Percentiles rank a stretch among this genome's conserved stretches.
These are phyloP conservation scores for Psammodynastes pulverulentus DNA, from an alignment of 2,113 vertebrate genomes.

Conservation along the genomic window DNA sequence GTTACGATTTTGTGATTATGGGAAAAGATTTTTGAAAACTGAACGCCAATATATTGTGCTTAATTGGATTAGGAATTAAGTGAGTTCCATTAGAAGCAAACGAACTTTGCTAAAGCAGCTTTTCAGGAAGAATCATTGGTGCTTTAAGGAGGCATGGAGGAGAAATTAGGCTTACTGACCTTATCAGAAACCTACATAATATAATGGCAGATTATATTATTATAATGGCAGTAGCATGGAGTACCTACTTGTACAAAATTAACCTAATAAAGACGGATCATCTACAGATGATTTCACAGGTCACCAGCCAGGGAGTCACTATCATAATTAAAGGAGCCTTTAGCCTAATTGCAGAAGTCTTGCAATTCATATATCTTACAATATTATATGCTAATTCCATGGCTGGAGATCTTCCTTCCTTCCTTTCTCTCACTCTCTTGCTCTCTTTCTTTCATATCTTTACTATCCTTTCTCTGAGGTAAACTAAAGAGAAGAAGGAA, in stretches of 20 bases:
- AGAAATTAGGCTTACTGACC: neutral
- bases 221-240: neutral
- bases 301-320: neutral
- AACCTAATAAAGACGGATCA: neutral
- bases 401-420: neutral
- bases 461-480: neutral
- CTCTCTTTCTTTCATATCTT: neutral
- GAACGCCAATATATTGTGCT: conserved; percentile 21
- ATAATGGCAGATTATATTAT: neutral
- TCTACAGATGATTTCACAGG: neutral
- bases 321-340: neutral
- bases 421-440: neutral
- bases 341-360: neutral
- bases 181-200: neutral
- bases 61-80: neutral
- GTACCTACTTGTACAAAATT: neutral
- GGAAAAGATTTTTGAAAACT: neutral
- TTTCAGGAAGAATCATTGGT: neutral
- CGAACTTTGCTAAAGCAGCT: neutral
- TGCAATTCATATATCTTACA: neutral
- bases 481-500: neutral
- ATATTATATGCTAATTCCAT: neutral
- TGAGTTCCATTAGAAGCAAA: neutral
- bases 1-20: conserved; percentile 9
- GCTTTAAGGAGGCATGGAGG: neutral